Evolutionary conservation across 2,797 vertebrate genomes (phyloP).

Genomic region (Crenichthys baileyi): DNA sequence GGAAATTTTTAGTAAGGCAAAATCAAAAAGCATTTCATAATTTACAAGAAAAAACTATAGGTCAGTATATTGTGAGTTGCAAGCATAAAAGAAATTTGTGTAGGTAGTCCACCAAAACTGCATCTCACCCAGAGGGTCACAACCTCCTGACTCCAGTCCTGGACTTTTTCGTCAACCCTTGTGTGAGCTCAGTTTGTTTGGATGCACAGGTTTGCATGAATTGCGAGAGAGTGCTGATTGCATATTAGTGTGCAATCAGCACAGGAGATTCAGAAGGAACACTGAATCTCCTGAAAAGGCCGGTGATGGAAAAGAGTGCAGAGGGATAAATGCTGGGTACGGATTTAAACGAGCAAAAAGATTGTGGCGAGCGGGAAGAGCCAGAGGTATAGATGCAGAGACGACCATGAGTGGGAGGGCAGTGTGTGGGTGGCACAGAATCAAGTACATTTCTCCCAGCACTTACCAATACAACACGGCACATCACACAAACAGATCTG

Average conservation of each 20-base stretch:
- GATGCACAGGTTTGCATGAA: constrained; percentile 24
- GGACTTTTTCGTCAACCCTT: constrained; percentile 7
- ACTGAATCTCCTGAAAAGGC: constrained; percentile 57
- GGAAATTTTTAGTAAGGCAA: too few species aligned
- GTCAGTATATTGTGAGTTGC: background rate
- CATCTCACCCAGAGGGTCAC: background rate
- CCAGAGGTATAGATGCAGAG: constrained; percentile 84
- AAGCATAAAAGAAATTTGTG: background rate
- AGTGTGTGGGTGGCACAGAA: constrained; percentile 83
- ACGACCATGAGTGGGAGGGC: constrained; percentile 81
- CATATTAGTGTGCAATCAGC: constrained; percentile 42
- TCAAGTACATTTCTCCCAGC: constrained; percentile 86
- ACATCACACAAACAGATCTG: constrained; percentile 75
- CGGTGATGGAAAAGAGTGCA: constrained; percentile 48
- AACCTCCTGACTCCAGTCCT: background rate
- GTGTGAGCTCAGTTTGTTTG: constrained; percentile 1
- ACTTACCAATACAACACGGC: constrained; percentile 81
- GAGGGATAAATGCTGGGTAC: constrained; percentile 78
- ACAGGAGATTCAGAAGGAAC: constrained; percentile 55
- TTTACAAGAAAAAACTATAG: background rate
- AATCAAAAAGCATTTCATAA: too few species aligned
- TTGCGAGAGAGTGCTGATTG: constrained; percentile 36
- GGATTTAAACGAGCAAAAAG: constrained; percentile 79
- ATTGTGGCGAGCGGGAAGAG: constrained; percentile 81
- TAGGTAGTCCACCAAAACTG: background rate